A percentile compares a stretch with the other conserved stretches of the same genome.
These are phyloP conservation scores for Cinclus cinclus DNA, from an alignment of 2,113 vertebrate genomes.

Conservation along the genomic window DNA sequence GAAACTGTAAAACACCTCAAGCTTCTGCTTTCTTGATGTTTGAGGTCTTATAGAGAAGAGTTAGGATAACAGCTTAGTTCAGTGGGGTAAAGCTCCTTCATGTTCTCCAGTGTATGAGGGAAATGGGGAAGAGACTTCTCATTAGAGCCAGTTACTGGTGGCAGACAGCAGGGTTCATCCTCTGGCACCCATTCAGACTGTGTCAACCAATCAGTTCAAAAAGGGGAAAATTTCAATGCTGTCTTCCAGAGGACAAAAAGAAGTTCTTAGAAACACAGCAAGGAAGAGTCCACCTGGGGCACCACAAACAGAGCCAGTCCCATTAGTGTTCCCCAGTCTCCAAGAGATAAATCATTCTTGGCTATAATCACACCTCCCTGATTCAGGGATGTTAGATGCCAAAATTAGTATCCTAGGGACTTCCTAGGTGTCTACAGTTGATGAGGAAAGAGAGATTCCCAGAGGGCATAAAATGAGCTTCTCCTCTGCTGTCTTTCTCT, in stretches of 20 bases:
- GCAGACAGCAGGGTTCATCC: background rate
- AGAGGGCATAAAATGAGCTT: background rate
- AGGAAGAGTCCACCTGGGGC: background rate
- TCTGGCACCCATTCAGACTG: background rate
- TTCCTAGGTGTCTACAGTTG: background rate
- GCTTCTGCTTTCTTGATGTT: background rate
- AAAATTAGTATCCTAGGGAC: background rate
- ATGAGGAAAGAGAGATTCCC: background rate
- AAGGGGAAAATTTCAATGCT: background rate
- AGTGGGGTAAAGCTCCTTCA: background rate
- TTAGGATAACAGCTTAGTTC: background rate
- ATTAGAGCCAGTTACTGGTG: background rate
- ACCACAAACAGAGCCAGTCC: background rate
- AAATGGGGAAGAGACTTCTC: background rate
- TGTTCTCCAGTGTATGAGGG: background rate
- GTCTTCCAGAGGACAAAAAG: background rate
- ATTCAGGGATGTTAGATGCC: background rate
- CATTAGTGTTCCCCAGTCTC: background rate
- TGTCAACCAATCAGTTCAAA: background rate
- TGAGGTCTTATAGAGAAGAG: background rate
- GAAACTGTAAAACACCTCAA: background rate
- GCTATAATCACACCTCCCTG: background rate
- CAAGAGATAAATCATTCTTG: background rate
- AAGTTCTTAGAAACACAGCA: background rate
- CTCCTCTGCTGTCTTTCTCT: background rate